Base-by-base conservation (phyloP, 2,113 vertebrate species). In the Leucosticte australis region DNA sequence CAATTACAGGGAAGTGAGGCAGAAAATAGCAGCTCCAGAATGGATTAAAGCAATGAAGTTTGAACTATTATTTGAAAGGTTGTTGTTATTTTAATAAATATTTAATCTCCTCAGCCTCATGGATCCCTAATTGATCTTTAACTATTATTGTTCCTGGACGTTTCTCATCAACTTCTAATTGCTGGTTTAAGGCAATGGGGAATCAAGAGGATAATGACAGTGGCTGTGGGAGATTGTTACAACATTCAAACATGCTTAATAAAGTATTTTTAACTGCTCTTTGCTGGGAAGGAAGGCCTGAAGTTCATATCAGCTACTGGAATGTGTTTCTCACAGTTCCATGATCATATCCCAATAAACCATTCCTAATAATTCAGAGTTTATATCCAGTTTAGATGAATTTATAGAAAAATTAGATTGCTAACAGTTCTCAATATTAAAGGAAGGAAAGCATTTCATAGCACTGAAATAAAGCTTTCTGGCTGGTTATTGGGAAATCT, bases 1-100 rank as follows among this genome's bases (percentile, higher is more conserved):
- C 97, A 98, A 98, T 98, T 98, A 98, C 96, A 97, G 97, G 96
- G 97, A 98, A 98, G 97, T 69, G 97, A 98, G 97, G 98, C 98
- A 98, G 98, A 98, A 98, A 98, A 98, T 94, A 97, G 93, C 96
- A 96, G 94, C 90, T 97, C 95, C 90, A 96, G 96, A 97, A 95
- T 6, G 13, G 94, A 96, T 97, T 87, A 94, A 92, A 96, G 93
- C 97, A 98, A 98, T 98, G 96, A 98, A 98, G 95, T 97, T 97
- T 94, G 91, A 98, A 92, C 94, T 96, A 97, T 97, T 98, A 96
- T 94, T 97, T 98, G 96, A 96, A 97, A 97, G 92, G 94, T 95
- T 97, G 95, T 97, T 98, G 91, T 97, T 98, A 96, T 97, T 97
- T 98, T 98, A 96, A 97, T 97, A 98, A 98, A 98, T 98, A 98